A percentile compares a stretch with the other conserved stretches of the same genome.
Conservation (phyloP, 1,140 invertebrate species). For the Zaprionus lachaisei region DNA sequence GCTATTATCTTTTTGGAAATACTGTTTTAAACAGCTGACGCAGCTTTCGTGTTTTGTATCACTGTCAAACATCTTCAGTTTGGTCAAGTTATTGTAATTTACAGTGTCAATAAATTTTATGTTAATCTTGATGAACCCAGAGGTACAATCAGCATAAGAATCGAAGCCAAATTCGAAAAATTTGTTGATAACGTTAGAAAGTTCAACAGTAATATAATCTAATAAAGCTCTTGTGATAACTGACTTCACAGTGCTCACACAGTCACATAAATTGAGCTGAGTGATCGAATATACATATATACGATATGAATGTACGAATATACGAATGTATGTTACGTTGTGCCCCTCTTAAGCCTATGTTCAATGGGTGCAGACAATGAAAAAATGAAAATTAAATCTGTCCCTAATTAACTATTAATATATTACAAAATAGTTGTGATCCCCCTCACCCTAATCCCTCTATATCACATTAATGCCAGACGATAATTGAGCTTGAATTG, state of each 20-base stretch:
- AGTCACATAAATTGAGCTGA: background rate
- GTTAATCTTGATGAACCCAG: too few relatives aligned
- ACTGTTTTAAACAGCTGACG: too few relatives aligned
- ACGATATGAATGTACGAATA: too few relatives aligned
- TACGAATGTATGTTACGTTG: background rate
- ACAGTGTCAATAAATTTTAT: too few relatives aligned
- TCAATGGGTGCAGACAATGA: constrained; percentile 1
- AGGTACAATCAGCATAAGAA: too few relatives aligned
- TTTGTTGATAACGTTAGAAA: background rate
- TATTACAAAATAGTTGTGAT: background rate
- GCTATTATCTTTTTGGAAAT: too few relatives aligned
- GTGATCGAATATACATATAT: background rate
- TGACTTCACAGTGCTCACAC: background rate
- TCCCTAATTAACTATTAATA: background rate
- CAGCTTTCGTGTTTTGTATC: too few relatives aligned
- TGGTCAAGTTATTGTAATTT: too few relatives aligned
- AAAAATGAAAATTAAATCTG: constrained; percentile 4
- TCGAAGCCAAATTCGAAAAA: too few relatives aligned
- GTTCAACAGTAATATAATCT: background rate
- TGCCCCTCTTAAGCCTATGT: background rate
- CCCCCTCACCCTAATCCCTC: background rate
- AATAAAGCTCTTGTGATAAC: background rate
- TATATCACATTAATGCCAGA: background rate
- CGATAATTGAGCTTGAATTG: constrained; percentile 9
- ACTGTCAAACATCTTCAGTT: too few relatives aligned